Evolutionary conservation across 2,113 vertebrate genomes (phyloP).

Genomic region (Limnothrissa miodon): DNA sequence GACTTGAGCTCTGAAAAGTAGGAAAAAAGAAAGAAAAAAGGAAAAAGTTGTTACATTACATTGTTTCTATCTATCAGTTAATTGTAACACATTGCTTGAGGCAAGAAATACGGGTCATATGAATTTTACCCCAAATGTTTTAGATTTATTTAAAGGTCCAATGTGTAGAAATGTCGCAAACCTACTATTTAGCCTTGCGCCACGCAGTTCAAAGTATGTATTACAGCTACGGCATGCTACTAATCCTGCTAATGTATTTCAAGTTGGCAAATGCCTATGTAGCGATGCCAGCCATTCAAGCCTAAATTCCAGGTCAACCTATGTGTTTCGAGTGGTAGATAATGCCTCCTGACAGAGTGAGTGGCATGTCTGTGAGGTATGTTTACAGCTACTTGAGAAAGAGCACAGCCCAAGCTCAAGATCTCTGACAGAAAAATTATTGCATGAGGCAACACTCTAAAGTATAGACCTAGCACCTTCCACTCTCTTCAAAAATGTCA

Average conservation of each 20-base stretch:
- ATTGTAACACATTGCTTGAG: not conserved
- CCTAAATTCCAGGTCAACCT: not conserved
- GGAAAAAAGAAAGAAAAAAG: no score
- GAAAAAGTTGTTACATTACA: no score
- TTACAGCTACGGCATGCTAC: no score
- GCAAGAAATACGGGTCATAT: not conserved
- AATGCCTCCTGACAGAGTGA: not conserved
- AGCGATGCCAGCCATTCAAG: no score
- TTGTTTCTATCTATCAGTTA: not conserved
- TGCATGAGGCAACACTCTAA: not conserved
- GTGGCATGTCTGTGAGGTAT: not conserved
- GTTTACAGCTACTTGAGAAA: conserved; percentile 4
- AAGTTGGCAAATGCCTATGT: no score
- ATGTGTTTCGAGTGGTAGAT: not conserved
- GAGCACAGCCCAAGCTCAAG: not conserved
- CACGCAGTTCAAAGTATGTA: no score
- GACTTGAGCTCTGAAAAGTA: no score
- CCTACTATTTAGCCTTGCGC: no score
- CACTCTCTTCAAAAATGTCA: not conserved
- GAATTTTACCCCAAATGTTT: not conserved
- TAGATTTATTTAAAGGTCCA: no score
- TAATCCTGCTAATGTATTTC: no score
- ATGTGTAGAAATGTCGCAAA: no score
- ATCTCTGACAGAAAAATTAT: not conserved
- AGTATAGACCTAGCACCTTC: not conserved